Conservation (phyloP, 2,888 invertebrate species). For the Eudiplozoon nipponicum region DNA sequence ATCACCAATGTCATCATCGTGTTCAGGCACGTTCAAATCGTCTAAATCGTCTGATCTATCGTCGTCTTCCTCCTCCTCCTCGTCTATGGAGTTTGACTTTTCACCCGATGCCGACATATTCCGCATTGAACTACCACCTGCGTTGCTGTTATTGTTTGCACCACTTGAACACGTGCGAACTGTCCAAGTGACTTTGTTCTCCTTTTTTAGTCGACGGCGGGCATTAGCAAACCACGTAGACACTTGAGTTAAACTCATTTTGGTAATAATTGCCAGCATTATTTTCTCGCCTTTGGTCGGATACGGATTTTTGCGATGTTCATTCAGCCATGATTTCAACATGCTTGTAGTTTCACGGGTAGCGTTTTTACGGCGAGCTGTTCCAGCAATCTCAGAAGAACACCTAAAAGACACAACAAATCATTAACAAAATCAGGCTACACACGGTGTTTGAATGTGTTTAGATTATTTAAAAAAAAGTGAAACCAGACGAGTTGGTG, state of each 20-base stretch:
- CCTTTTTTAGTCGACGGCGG: slow-evolving; percentile 59
- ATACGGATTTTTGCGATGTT: slow-evolving; percentile 77
- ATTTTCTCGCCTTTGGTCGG: slow-evolving; percentile 80
- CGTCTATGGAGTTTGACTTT: no score
- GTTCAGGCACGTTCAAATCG: no score
- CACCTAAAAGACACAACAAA: no score
- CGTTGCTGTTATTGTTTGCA: no score
- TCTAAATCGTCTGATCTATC: neutral
- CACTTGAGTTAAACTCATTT: slow-evolving; percentile 60
- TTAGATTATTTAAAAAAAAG: no score
- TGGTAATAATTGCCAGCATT: slow-evolving; percentile 67
- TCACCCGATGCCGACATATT: no score
- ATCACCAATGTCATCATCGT: no score
- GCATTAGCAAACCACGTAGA: slow-evolving; percentile 91
- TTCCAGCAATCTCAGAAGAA: slow-evolving; percentile 50
- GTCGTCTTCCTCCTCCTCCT: slow-evolving; percentile 4
- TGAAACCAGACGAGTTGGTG: no score
- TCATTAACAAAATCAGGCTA: no score
- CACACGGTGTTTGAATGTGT: no score
- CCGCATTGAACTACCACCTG: no score
- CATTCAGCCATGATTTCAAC: slow-evolving; percentile 75
- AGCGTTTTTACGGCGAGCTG: slow-evolving; percentile 60
- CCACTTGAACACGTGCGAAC: slow-evolving; percentile 32
- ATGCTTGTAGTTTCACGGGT: slow-evolving; percentile 83
- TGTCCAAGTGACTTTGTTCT: slow-evolving; percentile 89